Base-by-base conservation (phyloP, 2,797 vertebrate species). In the Tenualosa thibaudeaui region DNA sequence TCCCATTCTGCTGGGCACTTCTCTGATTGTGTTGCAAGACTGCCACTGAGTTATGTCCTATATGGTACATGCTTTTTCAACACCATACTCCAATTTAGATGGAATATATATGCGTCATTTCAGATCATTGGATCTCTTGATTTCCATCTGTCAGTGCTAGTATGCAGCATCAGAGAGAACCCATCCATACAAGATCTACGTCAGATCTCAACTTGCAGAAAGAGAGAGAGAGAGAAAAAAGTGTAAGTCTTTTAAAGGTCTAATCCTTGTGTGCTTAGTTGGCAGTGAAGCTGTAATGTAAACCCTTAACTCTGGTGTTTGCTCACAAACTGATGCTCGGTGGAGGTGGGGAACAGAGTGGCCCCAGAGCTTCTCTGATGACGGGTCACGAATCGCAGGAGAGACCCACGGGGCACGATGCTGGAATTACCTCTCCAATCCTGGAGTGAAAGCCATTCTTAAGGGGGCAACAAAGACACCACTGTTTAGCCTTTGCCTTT, bases 401-500 rank as follows among this genome's bases (percentile, higher is more conserved):
- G 87, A 87, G 86, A 62, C 84, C 88, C 81, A 81, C 54, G 86
- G 89, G 88, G 85, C 89, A 88, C 81, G 82, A 87, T 89, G 89
- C 91, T 91, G 92, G 90, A 92, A 91, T 92, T 92, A 91, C 92
- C 89, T 92, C 90, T 90, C 91, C 91, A 91, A 92, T 93, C 90
- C 90, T 88, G 87, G 92, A 93, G 92, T 91, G 90, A 94, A 94
- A 93, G 91, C 90, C 86, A 86, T 92, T 92, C 90, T 92, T 86
- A 71, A 83, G 68, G 90, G 71, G 89, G 87, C 91, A 95, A 96
- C 93, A 95, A 94, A 94, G 94, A 92, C 88, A 88, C 83, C 89
- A 93, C 94, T 95, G 93, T 96, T 92, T 86, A 89, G 88, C 88
- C 90, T 88, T 91, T 81, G 92, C 90, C 90, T 94, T 93, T 92